phyloP scores from a whole-genome alignment of 35 echinoderm and acorn worm genomes.

The Hemicentrotus pulcherrimus region DNA sequence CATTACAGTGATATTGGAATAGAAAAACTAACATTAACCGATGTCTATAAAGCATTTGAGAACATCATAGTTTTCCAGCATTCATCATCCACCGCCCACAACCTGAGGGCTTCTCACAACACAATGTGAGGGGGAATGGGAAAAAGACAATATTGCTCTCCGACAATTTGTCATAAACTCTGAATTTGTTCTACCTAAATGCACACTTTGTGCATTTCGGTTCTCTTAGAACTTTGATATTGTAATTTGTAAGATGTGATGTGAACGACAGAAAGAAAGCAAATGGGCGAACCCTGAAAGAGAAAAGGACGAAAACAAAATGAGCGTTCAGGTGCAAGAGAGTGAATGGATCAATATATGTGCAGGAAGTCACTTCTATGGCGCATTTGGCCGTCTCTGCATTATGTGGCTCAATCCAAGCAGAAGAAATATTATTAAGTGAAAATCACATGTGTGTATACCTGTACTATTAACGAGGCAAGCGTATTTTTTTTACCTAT shows the following conservation, averaged over 20 bases:
- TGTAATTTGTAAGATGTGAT: background rate
- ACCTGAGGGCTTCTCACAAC: background rate
- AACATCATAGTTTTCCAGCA: background rate
- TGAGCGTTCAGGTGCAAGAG: background rate
- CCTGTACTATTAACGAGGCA: background rate
- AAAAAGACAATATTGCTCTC: background rate
- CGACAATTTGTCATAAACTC: conserved; percentile 4
- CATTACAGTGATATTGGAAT: background rate
- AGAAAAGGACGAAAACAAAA: background rate
- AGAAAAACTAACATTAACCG: background rate
- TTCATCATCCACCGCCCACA: background rate
- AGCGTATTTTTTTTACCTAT: background rate
- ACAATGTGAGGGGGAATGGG: background rate
- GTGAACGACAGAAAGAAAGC: background rate
- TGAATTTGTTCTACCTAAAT: conserved; percentile 2
- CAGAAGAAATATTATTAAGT: background rate
- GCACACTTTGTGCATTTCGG: background rate
- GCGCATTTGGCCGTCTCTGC: background rate
- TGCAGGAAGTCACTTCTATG: background rate
- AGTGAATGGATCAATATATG: background rate
- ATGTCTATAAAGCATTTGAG: background rate
- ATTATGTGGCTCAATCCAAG: background rate
- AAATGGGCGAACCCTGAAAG: background rate
- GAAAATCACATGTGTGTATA: background rate
- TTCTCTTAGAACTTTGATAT: background rate